phyloP scores from a whole-genome alignment of 2,113 vertebrate species.

The Pelvicachromis taeniatus region DNA sequence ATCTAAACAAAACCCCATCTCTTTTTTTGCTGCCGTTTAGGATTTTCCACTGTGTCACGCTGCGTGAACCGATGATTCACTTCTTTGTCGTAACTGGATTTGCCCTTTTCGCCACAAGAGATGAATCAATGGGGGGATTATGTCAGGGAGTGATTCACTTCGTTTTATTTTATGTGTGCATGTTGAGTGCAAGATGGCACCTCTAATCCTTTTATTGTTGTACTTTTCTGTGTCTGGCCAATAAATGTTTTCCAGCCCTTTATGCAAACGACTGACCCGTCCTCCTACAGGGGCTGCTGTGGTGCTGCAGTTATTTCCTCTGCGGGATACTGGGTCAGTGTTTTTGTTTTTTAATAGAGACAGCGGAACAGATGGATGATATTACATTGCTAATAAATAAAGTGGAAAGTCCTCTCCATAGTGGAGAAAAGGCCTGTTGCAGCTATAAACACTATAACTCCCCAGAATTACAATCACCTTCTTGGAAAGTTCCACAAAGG shows the following conservation, averaged over 20 bases:
- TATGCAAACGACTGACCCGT: slow-evolving; percentile 10
- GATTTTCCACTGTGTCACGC: neutral
- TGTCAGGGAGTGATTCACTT: slow-evolving; percentile 32
- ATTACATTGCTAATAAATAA: slow-evolving; percentile 24
- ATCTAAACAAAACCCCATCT: neutral
- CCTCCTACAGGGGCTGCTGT: neutral
- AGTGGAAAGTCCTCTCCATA: slow-evolving; percentile 2
- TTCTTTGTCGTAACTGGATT: slow-evolving; percentile 12
- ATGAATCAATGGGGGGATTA: slow-evolving; percentile 24
- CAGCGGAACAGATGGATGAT: slow-evolving; percentile 18
- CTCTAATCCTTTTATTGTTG: slow-evolving; percentile 28
- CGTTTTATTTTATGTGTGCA: slow-evolving; percentile 1
- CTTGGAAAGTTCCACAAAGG: slow-evolving; percentile 34
- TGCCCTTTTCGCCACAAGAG: slow-evolving; percentile 11
- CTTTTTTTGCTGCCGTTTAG: neutral
- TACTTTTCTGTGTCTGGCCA: neutral
- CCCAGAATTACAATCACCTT: neutral
- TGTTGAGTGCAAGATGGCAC: slow-evolving; percentile 12
- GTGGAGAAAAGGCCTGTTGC: neutral
- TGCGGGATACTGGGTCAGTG: neutral
- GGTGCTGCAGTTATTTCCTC: neutral
- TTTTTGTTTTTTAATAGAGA: slow-evolving; percentile 12
- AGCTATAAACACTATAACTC: slow-evolving; percentile 16
- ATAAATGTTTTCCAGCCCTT: neutral
- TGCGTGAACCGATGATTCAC: slow-evolving; percentile 7